These are phyloP conservation scores for Hexactinellida sp. DNA, from an alignment of 37 sponge, comb jelly and placozoan genomes.

Conservation along the genomic window DNA sequence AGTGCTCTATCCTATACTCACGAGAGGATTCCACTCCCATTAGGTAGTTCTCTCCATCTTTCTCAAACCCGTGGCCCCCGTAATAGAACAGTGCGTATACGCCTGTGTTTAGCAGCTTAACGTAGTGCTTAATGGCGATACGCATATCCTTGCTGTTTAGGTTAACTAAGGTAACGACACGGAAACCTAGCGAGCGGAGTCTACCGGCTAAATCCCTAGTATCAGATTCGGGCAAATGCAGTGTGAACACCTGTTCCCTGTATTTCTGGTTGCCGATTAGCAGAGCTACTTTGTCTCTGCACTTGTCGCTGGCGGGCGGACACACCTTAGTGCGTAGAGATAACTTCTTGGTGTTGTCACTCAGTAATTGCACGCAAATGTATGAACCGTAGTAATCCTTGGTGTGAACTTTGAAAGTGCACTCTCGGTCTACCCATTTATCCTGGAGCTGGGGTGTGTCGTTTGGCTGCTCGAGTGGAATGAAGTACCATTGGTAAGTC, in stretches of 20 bases:
- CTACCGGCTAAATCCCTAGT: constrained; percentile 53
- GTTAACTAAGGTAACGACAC: constrained; percentile 78
- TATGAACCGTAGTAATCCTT: constrained; percentile 3
- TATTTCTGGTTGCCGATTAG: constrained; percentile 89
- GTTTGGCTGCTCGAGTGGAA: neutral
- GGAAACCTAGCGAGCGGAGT: constrained; percentile 57
- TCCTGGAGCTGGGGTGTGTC: neutral
- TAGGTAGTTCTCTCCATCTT: constrained; percentile 71
- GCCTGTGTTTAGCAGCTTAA: constrained; percentile 51
- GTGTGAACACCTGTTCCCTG: constrained; percentile 23
- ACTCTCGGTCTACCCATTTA: neutral
- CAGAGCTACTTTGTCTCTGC: constrained; percentile 86
- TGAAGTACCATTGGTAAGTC: constrained; percentile 12
- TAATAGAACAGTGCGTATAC: constrained; percentile 97
- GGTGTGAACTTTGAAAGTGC: neutral
- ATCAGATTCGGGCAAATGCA: constrained; percentile 73
- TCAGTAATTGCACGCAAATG: neutral
- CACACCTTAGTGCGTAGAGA: neutral
- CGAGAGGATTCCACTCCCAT: constrained; percentile 78
- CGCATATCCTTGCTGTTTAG: constrained; percentile 81
- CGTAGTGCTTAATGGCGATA: constrained; percentile 61
- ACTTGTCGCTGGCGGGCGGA: constrained; percentile 19
- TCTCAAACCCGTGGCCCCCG: constrained; percentile 97
- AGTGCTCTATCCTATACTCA: constrained; percentile 62
- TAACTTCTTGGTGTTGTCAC: neutral